Base-by-base conservation (phyloP, 2,888 invertebrate genomes). In the Chrysopilus asiliformis region DNA sequence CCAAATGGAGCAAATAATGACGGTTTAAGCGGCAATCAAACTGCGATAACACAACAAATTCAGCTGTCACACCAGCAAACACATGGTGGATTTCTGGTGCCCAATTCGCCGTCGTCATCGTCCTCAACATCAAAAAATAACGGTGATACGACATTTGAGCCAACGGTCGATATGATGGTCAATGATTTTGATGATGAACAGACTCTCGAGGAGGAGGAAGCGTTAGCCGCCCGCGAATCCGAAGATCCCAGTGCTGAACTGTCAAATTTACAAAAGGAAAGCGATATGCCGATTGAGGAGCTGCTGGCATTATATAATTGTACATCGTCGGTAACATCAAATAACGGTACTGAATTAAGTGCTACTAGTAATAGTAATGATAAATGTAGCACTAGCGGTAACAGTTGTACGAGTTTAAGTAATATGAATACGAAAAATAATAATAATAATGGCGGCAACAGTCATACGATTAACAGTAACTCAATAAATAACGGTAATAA, bases 161-260 rank as follows among this genome's bases (percentile, higher is more conserved):
- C 93, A 44, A 79, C 87, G 46, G 79, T 89, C 58, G 93, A 93
- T 64, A 90, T 94, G 90, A 80, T 94, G 73, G 83, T 93, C 45
- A 86, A 94, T 74, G 94, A 94, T 65, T 93, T 87, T 66, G 95
- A 95, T 64, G 94, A 95, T 68, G 95, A 95, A 60, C 76, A 86
- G 59, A 95, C 94, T 43, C 62, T 95, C 58, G 94, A 93, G 60
- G 94, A 95, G 68, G 94, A 95, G 70, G 95, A 95, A 71, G 90
- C 89, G 33, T 65, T 93, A 58, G 90, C 89, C 48, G 85, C 85
- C 50, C 79, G 81, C 45, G 86, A 86, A 65, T 67, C 72, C 32
- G 78, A 80, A 50, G 90, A 91, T 63, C 79, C 85, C 32, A 77
- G 80, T 53, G 84, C 84, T 52, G 94, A 94, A 66, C 71, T 94